Evolutionary conservation across 1,140 invertebrate genomes (phyloP).

Genomic region (Drosophila pseudoobscura): DNA sequence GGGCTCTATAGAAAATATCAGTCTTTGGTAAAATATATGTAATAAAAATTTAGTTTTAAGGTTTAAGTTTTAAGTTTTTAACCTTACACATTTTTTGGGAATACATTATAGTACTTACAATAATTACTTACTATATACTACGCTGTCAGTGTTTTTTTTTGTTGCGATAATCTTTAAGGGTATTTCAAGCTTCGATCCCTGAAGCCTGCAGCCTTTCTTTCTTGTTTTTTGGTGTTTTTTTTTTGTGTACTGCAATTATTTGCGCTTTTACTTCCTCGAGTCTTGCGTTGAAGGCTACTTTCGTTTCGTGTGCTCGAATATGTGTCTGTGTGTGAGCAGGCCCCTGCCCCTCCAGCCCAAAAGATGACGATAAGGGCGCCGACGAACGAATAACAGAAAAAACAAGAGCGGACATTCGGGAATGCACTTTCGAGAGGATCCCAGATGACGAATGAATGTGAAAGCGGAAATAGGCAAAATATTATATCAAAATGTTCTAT

Average conservation of each 20-base stretch:
- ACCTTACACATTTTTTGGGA: no score
- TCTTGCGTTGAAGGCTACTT: constrained; percentile 44
- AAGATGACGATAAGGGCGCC: constrained; percentile 25
- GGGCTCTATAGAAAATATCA: no score
- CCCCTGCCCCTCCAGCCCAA: constrained; percentile 3
- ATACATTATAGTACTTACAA: no score
- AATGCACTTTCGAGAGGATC: neutral
- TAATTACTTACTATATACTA: no score
- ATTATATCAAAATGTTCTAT: no score
- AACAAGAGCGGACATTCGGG: neutral
- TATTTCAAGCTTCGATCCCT: neutral
- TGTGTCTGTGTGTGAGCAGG: constrained; percentile 31
- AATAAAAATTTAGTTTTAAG: no score
- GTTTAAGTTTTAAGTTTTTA: no score
- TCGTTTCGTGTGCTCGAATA: constrained; percentile 37
- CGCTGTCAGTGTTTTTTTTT: neutral
- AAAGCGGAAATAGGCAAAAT: neutral
- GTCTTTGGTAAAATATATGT: no score
- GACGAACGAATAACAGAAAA: neutral
- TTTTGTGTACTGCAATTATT: constrained; percentile 53
- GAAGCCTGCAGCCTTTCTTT: neutral
- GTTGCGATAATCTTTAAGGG: no score
- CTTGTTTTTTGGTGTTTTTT: constrained; percentile 18
- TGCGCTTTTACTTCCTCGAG: constrained; percentile 68
- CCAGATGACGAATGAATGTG: neutral